Conservation (phyloP, 2,113 vertebrate species). For the Carassius gibelio region DNA sequence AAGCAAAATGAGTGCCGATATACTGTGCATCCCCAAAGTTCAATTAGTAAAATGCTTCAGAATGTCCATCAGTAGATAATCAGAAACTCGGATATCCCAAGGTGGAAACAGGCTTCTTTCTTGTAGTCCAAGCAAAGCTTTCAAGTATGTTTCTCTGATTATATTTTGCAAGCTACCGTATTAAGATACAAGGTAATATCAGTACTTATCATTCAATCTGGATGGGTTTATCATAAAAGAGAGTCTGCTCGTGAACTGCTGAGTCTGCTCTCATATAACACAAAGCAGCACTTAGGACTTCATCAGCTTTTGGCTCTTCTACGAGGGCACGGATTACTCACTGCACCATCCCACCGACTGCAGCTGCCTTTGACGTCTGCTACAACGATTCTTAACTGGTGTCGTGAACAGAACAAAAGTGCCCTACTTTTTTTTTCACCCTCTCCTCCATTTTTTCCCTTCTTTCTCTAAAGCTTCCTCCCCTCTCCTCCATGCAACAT, state of each 20-base stretch:
- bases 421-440: slow-evolving; percentile 57
- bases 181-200: slow-evolving; percentile 39
- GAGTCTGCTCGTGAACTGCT: slow-evolving; percentile 47
- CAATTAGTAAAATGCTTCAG: neutral
- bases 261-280: slow-evolving; percentile 54
- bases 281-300: slow-evolving; percentile 49
- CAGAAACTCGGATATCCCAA: neutral
- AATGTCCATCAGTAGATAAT: neutral
- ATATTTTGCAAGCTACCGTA: slow-evolving; percentile 10
- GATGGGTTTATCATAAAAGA: slow-evolving; percentile 28
- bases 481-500: slow-evolving; percentile 20
- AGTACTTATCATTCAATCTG: slow-evolving; percentile 46
- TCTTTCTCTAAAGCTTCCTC: slow-evolving; percentile 34
- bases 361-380: slow-evolving; percentile 26
- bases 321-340: slow-evolving; percentile 52
- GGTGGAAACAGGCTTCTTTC: neutral
- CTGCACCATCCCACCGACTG: slow-evolving; percentile 42
- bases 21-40: neutral
- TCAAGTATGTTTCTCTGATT: slow-evolving; percentile 11
- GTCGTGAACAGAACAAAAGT: slow-evolving; percentile 61
- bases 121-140: neutral
- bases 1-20: neutral
- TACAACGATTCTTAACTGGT: slow-evolving; percentile 52
- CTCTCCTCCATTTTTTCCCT: slow-evolving; percentile 23
- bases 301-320: slow-evolving; percentile 56